phyloP scores from a whole-genome alignment of 2,797 vertebrate genomes.

The Aulostomus chinensis region DNA sequence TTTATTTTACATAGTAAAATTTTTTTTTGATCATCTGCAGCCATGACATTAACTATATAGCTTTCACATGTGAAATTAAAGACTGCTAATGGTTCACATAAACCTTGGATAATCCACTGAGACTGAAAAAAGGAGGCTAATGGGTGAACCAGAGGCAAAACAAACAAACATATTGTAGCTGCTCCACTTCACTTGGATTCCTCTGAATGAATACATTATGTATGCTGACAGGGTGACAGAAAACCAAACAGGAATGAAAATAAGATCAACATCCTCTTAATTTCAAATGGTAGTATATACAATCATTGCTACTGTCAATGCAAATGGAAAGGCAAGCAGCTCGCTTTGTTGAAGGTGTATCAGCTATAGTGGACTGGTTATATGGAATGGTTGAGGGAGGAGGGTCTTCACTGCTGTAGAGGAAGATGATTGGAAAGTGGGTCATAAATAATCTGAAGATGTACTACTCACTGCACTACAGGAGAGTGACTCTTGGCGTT shows the following conservation, averaged over 20 bases:
- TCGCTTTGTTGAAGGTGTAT: too few species aligned
- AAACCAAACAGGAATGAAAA: constrained; percentile 22
- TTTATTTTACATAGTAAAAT: too few species aligned
- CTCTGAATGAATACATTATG: constrained; percentile 26
- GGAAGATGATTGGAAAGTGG: constrained; percentile 51
- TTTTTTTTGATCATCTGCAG: too few species aligned
- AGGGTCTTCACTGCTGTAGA: constrained; percentile 24
- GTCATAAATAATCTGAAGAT: constrained; percentile 57
- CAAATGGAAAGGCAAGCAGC: constrained; percentile 21
- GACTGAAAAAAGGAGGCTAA: constrained; percentile 20
- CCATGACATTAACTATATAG: not conserved
- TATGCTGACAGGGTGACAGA: constrained; percentile 13
- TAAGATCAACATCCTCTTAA: constrained; percentile 4
- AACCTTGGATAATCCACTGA: constrained; percentile 17
- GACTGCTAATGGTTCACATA: not conserved
- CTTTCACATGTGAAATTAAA: not conserved
- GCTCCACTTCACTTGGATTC: constrained; percentile 35
- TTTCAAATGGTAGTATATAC: constrained; percentile 36
- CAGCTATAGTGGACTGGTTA: too few species aligned
- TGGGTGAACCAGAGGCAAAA: constrained; percentile 28
- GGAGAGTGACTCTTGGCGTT: constrained; percentile 27
- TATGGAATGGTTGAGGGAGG: too few species aligned
- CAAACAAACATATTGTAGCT: constrained; percentile 18
- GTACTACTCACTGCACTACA: constrained; percentile 7
- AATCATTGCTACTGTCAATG: constrained; percentile 5